Percentiles rank a stretch among this genome's conserved stretches.
Conservation (phyloP, 1,140 invertebrate species). For the Meteorus sp. region DNA sequence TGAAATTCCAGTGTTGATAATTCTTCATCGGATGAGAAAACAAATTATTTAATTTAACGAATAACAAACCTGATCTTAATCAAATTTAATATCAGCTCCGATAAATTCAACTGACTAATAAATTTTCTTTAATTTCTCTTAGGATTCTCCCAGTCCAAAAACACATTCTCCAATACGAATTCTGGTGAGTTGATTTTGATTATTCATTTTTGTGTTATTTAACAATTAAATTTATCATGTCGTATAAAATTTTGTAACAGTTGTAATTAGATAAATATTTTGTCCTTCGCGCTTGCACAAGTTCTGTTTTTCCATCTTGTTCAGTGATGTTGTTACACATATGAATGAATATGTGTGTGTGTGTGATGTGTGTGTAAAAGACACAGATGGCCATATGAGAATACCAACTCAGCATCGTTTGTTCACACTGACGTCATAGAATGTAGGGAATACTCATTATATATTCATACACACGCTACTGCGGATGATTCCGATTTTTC, state of each 20-base stretch:
- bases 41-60: too few species aligned
- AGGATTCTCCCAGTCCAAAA: slow-evolving; percentile 54
- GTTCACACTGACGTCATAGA: slow-evolving; percentile 44
- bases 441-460: slow-evolving; percentile 50
- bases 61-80: too few species aligned
- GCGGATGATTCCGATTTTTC: slow-evolving; percentile 56
- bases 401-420: slow-evolving; percentile 5
- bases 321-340: background rate
- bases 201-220: slow-evolving; percentile 12
- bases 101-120: too few species aligned
- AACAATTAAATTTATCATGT: background rate
- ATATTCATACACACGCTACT: slow-evolving; percentile 50
- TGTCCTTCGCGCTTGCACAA: too few species aligned
- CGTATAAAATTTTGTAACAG: too few species aligned
- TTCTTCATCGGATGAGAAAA: too few species aligned
- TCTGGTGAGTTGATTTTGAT: slow-evolving; percentile 39
- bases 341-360: background rate
- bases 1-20: too few species aligned
- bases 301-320: too few species aligned
- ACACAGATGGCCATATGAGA: background rate
- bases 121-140: too few species aligned
- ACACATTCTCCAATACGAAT: slow-evolving; percentile 46
- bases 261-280: background rate
- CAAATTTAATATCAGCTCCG: too few species aligned
- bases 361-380: background rate